Conservation (phyloP, 2,797 vertebrate species). For the Pangasius mekongensis region DNA sequence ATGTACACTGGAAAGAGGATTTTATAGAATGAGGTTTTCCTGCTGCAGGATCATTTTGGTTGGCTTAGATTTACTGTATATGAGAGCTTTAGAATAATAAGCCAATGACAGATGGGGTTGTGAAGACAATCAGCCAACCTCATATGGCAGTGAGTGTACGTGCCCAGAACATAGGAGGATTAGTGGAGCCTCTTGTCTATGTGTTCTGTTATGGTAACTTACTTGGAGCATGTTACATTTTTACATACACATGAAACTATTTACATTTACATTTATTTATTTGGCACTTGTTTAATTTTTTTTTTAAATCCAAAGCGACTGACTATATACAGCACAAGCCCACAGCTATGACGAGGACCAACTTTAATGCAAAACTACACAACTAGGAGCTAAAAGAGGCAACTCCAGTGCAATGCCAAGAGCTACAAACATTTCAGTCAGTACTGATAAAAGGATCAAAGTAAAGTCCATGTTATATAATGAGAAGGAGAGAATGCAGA, state of each 20-base stretch:
- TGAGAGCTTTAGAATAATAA: conserved; percentile 67
- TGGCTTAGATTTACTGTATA: conserved; percentile 64
- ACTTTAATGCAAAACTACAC: background rate
- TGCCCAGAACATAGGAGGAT: conserved; percentile 50
- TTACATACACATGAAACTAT: conserved; percentile 10
- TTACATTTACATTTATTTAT: background rate
- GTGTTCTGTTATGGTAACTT: conserved; percentile 41
- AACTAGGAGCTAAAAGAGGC: background rate
- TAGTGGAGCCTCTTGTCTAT: conserved; percentile 45
- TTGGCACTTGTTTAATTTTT: background rate
- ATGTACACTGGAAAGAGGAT: conserved; percentile 68
- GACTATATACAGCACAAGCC: background rate
- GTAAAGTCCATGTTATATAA: background rate
- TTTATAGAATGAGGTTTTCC: conserved; percentile 67
- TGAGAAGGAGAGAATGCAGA: background rate
- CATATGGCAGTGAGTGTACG: conserved; percentile 43
- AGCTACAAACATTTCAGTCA: background rate
- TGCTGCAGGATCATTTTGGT: conserved; percentile 55
- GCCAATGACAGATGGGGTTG: conserved; percentile 59
- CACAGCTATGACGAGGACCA: background rate
- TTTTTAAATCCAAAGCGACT: background rate
- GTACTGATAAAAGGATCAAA: background rate
- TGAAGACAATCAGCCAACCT: conserved; percentile 52
- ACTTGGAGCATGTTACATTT: conserved; percentile 24
- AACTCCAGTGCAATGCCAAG: background rate